Evolutionary conservation across 1,140 invertebrate genomes (phyloP), one percentile per base, ranked within the genome.

Genomic region (Agrilus planipennis): DNA sequence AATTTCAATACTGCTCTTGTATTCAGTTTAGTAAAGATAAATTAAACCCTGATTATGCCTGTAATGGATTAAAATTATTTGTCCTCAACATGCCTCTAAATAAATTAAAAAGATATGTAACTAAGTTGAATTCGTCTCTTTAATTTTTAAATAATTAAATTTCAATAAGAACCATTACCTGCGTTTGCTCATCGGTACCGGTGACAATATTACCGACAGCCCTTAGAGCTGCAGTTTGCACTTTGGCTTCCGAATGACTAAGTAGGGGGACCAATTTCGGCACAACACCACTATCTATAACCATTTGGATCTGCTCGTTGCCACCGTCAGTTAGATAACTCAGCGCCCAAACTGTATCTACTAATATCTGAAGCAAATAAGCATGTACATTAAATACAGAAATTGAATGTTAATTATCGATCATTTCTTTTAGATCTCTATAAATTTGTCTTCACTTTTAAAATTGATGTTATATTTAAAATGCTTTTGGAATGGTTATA

Each of bases 181-280:
- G 94, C 5, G 95, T 99, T 63, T 99, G 95, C 49, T 98, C 92
- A 64, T 99, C 95, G 1, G 92, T 94, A 15, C 95, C 95, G 10
- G 95, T 99, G 1, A 99, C 94, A 56, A 99, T 99, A 67, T 99
- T 99, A 17, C 95, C 95, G 11, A 98, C 89, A 10, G 94, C 94
- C 51, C 94, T 70, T 15, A 99, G 68, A 1, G 94, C 93, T 16
- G 94, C 94, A 4, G 94, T 98, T 70, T 98, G 87, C 7, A 94
- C 89, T 73, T 99, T 98, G 19, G 93, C 90, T 68, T 98, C 94
- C 54, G 83, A 84, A 68, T 98, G 91, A 49, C 89, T 89, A 2
- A 99, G 71, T 22, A 99, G 70, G 3, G 93, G 91, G 56, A 99
- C 92, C 42, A 99, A 69, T 63, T 84, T 84, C 19, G 91, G 89